These are phyloP conservation scores for Muricea muricata DNA, from an alignment of 92 coral and sea anemone genomes.

Conservation along the genomic window DNA sequence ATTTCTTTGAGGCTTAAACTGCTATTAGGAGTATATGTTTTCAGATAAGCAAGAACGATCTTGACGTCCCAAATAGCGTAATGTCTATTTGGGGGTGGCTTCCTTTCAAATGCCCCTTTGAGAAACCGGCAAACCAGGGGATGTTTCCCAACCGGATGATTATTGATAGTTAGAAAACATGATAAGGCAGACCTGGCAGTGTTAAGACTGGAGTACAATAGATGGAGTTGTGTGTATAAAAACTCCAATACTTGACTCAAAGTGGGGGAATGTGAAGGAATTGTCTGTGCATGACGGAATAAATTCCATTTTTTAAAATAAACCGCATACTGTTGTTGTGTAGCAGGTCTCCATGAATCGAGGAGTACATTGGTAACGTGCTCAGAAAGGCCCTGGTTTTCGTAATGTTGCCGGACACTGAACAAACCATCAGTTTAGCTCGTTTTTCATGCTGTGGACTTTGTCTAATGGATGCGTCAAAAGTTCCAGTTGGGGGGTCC, in stretches of 20 bases:
- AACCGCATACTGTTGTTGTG: constrained; percentile 56
- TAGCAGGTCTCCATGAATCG: constrained; percentile 58
- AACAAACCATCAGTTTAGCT: constrained; percentile 62
- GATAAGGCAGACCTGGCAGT: constrained; percentile 62
- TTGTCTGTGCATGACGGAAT: constrained; percentile 65
- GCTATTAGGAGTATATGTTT: constrained; percentile 37
- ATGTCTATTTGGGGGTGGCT: constrained; percentile 54
- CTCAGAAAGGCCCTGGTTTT: constrained; percentile 38
- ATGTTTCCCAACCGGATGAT: constrained; percentile 48
- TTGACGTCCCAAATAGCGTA: constrained; percentile 60
- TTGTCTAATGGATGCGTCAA: constrained; percentile 49
- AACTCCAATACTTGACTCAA: constrained; percentile 51
- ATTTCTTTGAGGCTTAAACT: constrained; percentile 50
- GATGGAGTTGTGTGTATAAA: constrained; percentile 39
- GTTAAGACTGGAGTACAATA: constrained; percentile 54
- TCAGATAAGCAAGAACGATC: constrained; percentile 40
- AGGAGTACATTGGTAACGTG: constrained; percentile 65
- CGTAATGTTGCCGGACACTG: constrained; percentile 52
- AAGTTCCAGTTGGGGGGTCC: constrained; percentile 45
- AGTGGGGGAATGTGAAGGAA: constrained; percentile 62
- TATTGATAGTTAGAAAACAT: constrained; percentile 25
- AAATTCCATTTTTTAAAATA: constrained; percentile 52
- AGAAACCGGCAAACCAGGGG: constrained; percentile 48
- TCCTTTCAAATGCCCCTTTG: constrained; percentile 59
- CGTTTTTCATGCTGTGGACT: constrained; percentile 52